Base-by-base conservation (phyloP, 2,797 vertebrate genomes). In the Pangasius larnaudii region DNA sequence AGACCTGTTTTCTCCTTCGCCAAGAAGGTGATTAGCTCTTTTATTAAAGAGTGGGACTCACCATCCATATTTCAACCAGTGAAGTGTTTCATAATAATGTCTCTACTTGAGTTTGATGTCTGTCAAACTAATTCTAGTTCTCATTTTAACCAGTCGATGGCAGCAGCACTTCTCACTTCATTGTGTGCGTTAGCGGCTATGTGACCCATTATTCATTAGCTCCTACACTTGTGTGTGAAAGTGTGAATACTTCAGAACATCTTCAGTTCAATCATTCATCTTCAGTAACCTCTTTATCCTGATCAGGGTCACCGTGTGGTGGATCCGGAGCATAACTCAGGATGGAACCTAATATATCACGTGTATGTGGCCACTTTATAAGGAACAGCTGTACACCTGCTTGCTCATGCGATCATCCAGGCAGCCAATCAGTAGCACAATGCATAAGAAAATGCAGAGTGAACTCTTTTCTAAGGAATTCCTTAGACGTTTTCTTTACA, bases 71-170 rank as follows among this genome's bases (percentile, higher is more conserved):
- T 51, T 51, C 14, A 51, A 53, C 14, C n/a, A 51, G 1, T 78
- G 27, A 18, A 18, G 27, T 53, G 27, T 74, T 74, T 46, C 18
- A 39, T 39, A 46, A 24, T 9, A 24, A 72, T 72, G 36, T 42
- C 36, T 72, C 8, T 42, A 24, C 33, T 39, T 22, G 11, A 39
- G 33, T 71, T 71, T 39, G 33, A 22, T 72, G 8, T 1, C 36
- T 39, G 39, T 42, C 19, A 9, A 30, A 51, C 13, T 30, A n/a
- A 53, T 16, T 51, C 1, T 75, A 69, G 51, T 87, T 82, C 24
- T 16, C 4, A n/a, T 51, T 74, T 87, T 24, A 83, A 61, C 79
- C 79, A 63, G 67, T 51, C 9, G 80, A 83, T 87, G 67, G 86
- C 69, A 85, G 53, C 53, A 74, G 36, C 4, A 58, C n/a, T 24